Percentiles rank a stretch among this genome's conserved stretches.
Evolutionary conservation across 2,797 vertebrate species (phyloP).

Genomic region (Margarornis squamiger): DNA sequence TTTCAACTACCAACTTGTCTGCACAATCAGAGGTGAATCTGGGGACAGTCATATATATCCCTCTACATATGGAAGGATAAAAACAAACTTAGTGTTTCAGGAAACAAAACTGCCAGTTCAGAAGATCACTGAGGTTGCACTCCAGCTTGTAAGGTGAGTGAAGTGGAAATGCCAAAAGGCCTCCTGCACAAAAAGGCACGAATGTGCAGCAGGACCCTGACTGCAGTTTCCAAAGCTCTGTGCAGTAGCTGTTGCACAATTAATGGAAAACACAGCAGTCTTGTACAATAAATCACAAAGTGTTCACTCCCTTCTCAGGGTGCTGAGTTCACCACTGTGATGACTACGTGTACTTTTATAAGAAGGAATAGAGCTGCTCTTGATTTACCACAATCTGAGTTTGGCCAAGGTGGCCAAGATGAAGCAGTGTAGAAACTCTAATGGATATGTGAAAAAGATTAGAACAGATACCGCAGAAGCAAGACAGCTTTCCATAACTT

Average conservation of each 20-base stretch:
- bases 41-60: background rate
- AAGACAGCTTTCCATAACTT: background rate
- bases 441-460: background rate
- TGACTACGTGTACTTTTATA: background rate
- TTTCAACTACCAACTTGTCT: slow-evolving; percentile 4
- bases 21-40: background rate
- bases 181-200: background rate
- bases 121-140: background rate
- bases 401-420: background rate
- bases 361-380: background rate
- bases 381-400: background rate
- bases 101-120: background rate
- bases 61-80: background rate
- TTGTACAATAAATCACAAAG: slow-evolving; percentile 23
- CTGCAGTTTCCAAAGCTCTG: background rate
- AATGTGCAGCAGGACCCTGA: background rate
- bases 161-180: slow-evolving; percentile 36
- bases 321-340: background rate
- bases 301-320: background rate
- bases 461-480: background rate
- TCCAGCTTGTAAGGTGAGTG: background rate
- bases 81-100: slow-evolving; percentile 18
- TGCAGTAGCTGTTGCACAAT: background rate
- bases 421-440: background rate
- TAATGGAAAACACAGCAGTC: background rate